Evolutionary conservation across 2,113 vertebrate species (phyloP).

Genomic region (Tragelaphus imberbis): DNA sequence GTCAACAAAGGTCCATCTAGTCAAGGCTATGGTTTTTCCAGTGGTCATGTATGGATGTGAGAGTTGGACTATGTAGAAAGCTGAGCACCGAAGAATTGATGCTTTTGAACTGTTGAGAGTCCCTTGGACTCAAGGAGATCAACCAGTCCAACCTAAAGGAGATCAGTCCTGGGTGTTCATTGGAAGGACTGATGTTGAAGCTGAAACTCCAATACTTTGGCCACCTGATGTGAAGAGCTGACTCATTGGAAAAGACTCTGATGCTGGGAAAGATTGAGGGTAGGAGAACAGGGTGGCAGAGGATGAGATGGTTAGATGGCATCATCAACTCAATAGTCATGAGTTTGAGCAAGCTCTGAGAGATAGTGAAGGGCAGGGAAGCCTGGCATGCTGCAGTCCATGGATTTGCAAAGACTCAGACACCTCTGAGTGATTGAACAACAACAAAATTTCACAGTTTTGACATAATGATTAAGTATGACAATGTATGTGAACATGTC

Average conservation of each 20-base stretch:
- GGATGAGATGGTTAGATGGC: neutral
- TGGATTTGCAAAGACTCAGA: neutral
- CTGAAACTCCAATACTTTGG: neutral
- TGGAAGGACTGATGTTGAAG: neutral
- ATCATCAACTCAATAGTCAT: neutral
- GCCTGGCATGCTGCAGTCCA: neutral
- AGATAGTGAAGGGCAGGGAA: neutral
- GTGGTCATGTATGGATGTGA: neutral
- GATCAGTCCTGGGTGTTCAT: neutral
- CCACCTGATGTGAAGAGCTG: neutral
- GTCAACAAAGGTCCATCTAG: neutral
- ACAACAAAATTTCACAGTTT: neutral
- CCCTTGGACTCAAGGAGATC: neutral
- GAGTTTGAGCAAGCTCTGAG: neutral
- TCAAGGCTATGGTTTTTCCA: neutral
- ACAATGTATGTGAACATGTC: neutral
- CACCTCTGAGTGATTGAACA: neutral
- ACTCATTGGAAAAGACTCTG: neutral
- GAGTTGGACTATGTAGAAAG: neutral
- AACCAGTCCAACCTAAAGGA: neutral
- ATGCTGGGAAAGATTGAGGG: neutral
- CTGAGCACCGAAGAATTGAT: fast-evolving
- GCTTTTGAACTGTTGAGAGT: neutral
- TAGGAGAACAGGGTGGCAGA: neutral
- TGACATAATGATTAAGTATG: neutral